Percentiles rank a stretch among this genome's conserved stretches.
Evolutionary conservation across 2,113 vertebrate species (phyloP).

Genomic region (Oncorhynchus clarkii): DNA sequence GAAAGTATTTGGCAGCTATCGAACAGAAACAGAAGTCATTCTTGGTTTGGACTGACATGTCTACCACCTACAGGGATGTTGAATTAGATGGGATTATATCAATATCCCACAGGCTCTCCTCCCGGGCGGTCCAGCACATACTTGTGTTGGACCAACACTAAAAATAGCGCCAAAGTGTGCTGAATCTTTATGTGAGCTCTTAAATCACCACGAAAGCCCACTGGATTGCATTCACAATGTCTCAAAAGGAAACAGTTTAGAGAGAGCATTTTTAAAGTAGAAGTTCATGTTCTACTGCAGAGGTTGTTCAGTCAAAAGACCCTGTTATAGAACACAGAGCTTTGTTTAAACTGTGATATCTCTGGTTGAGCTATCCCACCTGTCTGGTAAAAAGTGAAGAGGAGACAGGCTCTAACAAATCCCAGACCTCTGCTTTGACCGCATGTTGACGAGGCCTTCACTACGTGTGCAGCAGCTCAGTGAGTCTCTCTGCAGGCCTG

Average conservation of each 20-base stretch:
- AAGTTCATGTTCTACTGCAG: too few relatives aligned
- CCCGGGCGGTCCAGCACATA: slow-evolving; percentile 38
- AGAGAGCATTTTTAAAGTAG: background rate
- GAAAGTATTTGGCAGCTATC: slow-evolving; percentile 27
- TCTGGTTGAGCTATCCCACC: slow-evolving; percentile 9
- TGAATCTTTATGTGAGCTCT: background rate
- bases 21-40: slow-evolving; percentile 24
- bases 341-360: background rate
- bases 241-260: background rate
- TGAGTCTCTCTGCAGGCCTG: background rate
- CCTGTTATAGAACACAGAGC: background rate
- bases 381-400: slow-evolving; percentile 13
- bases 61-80: slow-evolving; percentile 45
- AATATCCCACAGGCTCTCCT: slow-evolving; percentile 41
- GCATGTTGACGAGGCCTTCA: background rate
- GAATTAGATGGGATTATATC: slow-evolving; percentile 51
- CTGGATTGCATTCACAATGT: background rate
- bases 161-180: slow-evolving; percentile 36
- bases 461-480: background rate
- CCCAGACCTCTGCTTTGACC: background rate
- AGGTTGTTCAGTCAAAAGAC: background rate
- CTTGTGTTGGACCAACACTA: slow-evolving; percentile 23
- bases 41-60: slow-evolving; percentile 25
- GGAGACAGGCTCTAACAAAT: slow-evolving; percentile 14
- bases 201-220: slow-evolving; percentile 3